Evolutionary conservation across 1,140 invertebrate species (phyloP), one percentile per base, ranked within the genome.

Genomic region (Drosophila ogumai): DNA sequence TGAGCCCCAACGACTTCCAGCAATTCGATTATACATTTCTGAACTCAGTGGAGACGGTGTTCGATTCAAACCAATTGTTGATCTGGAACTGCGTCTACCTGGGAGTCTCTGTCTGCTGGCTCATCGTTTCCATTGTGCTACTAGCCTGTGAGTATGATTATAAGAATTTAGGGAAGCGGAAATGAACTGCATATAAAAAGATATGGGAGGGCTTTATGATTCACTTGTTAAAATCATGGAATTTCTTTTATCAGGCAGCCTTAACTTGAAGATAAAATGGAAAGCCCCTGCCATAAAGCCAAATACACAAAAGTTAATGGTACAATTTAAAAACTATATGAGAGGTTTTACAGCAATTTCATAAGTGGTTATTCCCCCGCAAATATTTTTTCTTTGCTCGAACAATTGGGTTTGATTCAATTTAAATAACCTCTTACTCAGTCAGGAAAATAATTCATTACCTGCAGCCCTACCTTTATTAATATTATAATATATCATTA

Each of bases 11-110:
- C 9, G 67, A 60, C 7, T 87, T 85, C 55, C 85, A 90, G 34
- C 60, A 58, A 47, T 90, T 73, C 44, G 25, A 91, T 44, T 19
- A 9, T 3, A 73, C 52, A 1, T 34, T 75, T 4, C 17, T 92
- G n/a, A 6, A 73, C 0, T 0, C 7, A 5, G 91, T 91, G 3
- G 1, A 44, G 3, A 91, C 81, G 0, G 79, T 92, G 0, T 80
- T 92, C 3, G 65, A 91, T 71, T 67, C 91, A 4, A 55, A 67
- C 0, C 75, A 91, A 56, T 28, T 91, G 6, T 7, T 92, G 15
- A 71, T 91, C 40, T 92, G 91, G 91, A 69, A 82, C 47, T 78
- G 81, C 31, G 87, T 92, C 3, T 92, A 92, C 58, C 54, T 92
- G 38, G 91, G 66, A 3, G 65, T 91, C 1, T 75, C 79, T 0